Base-by-base conservation (phyloP, 2,888 invertebrate species). In the Pristionchus arcanus region DNA sequence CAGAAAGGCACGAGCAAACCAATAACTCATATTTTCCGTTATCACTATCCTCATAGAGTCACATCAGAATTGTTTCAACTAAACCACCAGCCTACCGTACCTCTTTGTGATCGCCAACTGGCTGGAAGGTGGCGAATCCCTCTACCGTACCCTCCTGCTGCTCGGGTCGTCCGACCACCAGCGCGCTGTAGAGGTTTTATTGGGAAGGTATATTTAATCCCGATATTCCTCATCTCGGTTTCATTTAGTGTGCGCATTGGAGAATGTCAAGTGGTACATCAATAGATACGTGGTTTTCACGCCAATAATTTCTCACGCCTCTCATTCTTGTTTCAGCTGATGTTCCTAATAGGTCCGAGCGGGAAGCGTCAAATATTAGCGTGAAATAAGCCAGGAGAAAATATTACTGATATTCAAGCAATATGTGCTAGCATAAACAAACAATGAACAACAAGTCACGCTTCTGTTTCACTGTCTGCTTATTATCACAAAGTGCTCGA, bases 81-180 rank as follows among this genome's bases (percentile, higher is more conserved):
- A 28, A 28, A 21, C n/a, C 83, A 1, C 19, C 83, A 11, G 1
- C 16, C 25, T 86, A 25, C 25, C 55, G 28, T 68, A 89, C 89
- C 89, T 89, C 89, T 49, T 84, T 83, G n/a, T 84, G 89, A 37
- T 66, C 25, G 7, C 84, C 83, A 16, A 89, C 89, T 49, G 83
- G 89, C 31, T 89, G 83, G 68, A 89, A 89, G 16, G 89, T 84
- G 34, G 83, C 84, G 84, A 77, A 89, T n/a, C 89, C 89, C 5
- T 83, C 53, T 25, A 89, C 31, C n/a, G 59, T 63, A 16, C 89
- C 89, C 66, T 84, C 68, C 21, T 9, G 31, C 28, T 68, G 16
- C 19, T 37, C 42, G 5, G 89, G 89, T 37, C 25, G 34, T 3
- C 89, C 89, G 68, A 89, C 68, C 21, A 63, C 63, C 11, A 89